These are phyloP conservation scores for Ochropleura leucogaster DNA, from an alignment of 2,888 invertebrate genomes.

Conservation along the genomic window DNA sequence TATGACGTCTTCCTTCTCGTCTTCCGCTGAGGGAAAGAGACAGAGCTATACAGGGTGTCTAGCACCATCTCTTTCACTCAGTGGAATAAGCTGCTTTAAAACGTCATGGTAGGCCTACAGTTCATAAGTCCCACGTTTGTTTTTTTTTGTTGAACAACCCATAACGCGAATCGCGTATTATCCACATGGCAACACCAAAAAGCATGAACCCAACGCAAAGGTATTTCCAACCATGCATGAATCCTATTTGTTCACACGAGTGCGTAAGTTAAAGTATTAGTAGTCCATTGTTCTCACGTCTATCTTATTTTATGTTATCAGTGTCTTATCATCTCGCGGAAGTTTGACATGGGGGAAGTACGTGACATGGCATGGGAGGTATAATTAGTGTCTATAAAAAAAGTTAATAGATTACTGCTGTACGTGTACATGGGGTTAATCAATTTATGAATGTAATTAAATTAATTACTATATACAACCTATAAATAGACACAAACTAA, in stretches of 20 bases:
- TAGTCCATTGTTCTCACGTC: constrained; percentile 39
- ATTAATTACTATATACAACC: no score
- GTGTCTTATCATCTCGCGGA: constrained; percentile 32
- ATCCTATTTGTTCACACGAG: constrained; percentile 22
- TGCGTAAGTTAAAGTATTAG: constrained; percentile 20
- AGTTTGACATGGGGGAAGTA: constrained; percentile 20
- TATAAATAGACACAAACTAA: no score
- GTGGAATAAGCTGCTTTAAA: no score
- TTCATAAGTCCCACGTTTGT: no score
- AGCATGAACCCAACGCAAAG: background rate
- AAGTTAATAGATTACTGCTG: background rate
- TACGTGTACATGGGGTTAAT: no score
- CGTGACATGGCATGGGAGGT: constrained; percentile 3
- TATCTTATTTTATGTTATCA: constrained; percentile 10
- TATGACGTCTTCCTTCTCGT: no score
- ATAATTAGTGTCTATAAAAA: background rate
- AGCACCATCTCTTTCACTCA: no score
- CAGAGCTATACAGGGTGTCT: no score
- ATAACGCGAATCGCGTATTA: background rate
- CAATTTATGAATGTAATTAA: no score
- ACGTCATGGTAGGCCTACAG: no score
- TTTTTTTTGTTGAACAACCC: no score
- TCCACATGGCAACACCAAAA: background rate
- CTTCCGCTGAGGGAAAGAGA: no score
- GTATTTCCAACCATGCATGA: constrained; percentile 7